Percentiles rank a stretch among this genome's conserved stretches.
Evolutionary conservation across 2,888 invertebrate species (phyloP).

Genomic region (Drosophila atripex): DNA sequence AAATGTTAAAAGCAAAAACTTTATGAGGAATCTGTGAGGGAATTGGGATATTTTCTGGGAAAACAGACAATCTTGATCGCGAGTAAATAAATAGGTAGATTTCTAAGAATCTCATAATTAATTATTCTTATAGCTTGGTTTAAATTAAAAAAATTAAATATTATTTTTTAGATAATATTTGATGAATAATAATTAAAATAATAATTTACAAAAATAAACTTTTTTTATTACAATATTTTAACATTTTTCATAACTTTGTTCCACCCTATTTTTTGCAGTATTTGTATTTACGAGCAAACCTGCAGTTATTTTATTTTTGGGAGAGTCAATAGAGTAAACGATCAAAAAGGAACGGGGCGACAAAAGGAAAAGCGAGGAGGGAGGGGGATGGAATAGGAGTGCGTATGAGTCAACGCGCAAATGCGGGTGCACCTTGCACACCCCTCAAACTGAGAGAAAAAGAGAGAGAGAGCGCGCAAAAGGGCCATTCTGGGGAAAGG

Average conservation of each 20-base stretch:
- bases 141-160: no score
- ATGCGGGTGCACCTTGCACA: constrained; percentile 43
- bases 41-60: not conserved
- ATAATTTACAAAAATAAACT: no score
- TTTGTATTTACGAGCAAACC: not conserved
- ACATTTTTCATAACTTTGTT: not conserved
- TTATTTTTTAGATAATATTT: no score
- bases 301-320: not conserved
- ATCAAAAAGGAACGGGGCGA: constrained; percentile 2
- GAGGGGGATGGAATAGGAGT: constrained; percentile 11
- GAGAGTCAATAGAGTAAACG: constrained; percentile 1
- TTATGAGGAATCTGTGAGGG: not conserved
- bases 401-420: constrained; percentile 59
- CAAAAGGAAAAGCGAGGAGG: not conserved
- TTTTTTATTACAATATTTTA: no score
- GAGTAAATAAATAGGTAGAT: not conserved
- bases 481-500: constrained; percentile 8
- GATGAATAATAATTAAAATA: no score
- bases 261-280: not conserved
- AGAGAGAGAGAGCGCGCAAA: constrained; percentile 27
- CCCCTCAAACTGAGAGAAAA: constrained; percentile 27
- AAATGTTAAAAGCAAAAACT: not conserved
- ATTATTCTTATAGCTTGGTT: not conserved
- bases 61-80: not conserved
- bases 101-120: not conserved